Percentiles rank a stretch among this genome's conserved stretches.
phyloP scores from a whole-genome alignment of 2,888 invertebrate species.

The Timema podura region DNA sequence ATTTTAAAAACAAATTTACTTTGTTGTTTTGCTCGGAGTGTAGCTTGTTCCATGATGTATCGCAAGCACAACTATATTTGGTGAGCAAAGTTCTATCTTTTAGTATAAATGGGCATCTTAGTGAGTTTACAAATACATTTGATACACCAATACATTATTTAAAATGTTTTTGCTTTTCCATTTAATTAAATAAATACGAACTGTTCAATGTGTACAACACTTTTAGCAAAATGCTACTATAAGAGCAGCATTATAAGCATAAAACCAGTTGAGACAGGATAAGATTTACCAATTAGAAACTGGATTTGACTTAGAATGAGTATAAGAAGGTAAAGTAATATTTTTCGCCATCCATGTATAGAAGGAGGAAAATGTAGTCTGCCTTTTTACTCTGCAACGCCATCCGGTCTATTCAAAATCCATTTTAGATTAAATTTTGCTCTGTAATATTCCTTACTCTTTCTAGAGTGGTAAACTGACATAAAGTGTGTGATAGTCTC shows the following conservation, averaged over 20 bases:
- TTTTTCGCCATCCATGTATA: too few relatives aligned
- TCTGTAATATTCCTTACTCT: not conserved
- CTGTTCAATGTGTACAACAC: too few relatives aligned
- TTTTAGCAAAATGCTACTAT: too few relatives aligned
- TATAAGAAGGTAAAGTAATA: too few relatives aligned
- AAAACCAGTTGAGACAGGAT: too few relatives aligned
- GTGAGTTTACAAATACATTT: not conserved
- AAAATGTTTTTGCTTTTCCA: too few relatives aligned
- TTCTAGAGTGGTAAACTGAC: not conserved
- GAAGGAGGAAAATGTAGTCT: not conserved
- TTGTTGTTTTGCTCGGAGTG: conserved; percentile 25
- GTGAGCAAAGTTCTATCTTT: too few relatives aligned
- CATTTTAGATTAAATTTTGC: conserved; percentile 2
- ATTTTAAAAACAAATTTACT: conserved; percentile 24
- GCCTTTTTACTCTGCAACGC: not conserved
- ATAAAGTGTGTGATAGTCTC: not conserved
- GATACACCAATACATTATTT: conserved; percentile 7
- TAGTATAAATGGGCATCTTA: not conserved
- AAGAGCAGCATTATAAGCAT: too few relatives aligned
- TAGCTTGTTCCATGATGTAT: conserved; percentile 18
- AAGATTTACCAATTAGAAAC: too few relatives aligned
- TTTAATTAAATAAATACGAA: not conserved
- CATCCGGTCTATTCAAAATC: not conserved
- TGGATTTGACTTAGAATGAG: too few relatives aligned
- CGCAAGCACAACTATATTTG: too few relatives aligned